Conservation (phyloP, 2,113 vertebrate genomes). For the Neotragus moschatus region DNA sequence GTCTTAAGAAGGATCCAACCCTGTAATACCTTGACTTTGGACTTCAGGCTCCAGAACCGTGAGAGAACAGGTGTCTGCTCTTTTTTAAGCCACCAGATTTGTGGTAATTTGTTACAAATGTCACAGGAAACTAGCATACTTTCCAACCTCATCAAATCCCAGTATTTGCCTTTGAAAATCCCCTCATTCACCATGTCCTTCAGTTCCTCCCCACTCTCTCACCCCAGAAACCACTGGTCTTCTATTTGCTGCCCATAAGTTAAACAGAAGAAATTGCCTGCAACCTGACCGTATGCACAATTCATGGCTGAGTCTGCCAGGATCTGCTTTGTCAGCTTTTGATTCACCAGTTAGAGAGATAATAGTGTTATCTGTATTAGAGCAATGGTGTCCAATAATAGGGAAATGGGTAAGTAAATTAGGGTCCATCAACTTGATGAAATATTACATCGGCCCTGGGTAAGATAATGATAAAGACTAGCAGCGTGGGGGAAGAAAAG, state of each 20-base stretch:
- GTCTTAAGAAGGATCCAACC: neutral
- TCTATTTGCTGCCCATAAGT: neutral
- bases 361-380: conserved; percentile 37
- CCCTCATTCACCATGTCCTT: neutral
- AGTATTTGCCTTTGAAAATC: neutral
- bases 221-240: neutral
- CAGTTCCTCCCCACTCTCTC: neutral
- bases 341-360: conserved; percentile 51
- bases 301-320: conserved; percentile 14
- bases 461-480: conserved; percentile 36
- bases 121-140: neutral
- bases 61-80: neutral
- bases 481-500: neutral
- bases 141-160: neutral
- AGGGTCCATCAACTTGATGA: conserved; percentile 46
- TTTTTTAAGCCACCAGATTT: neutral
- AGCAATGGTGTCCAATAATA: conserved; percentile 38
- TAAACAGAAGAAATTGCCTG: neutral
- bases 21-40: neutral
- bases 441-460: conserved; percentile 47
- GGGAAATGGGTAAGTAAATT: conserved; percentile 55
- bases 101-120: neutral
- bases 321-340: conserved; percentile 45
- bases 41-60: neutral
- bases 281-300: conserved; percentile 30